phyloP scores from a whole-genome alignment of 2,113 vertebrate species.

The Fulica atra region DNA sequence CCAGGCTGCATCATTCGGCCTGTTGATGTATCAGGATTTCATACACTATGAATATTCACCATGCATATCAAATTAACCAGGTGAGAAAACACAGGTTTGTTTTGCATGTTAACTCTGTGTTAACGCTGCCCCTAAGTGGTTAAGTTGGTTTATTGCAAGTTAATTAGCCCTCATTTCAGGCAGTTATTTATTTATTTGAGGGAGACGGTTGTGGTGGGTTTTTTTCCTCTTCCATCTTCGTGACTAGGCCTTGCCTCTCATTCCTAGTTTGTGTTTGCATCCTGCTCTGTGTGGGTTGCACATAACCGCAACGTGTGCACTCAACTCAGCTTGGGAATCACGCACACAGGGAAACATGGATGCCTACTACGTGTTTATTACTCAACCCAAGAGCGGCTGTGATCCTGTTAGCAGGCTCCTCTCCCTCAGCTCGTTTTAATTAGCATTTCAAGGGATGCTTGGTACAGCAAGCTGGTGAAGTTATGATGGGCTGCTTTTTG shows the following conservation, averaged over 20 bases:
- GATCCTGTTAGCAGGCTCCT: conserved; percentile 19
- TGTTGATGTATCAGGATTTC: neutral
- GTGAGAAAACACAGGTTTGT: conserved; percentile 56
- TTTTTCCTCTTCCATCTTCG: conserved; percentile 8
- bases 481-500: neutral
- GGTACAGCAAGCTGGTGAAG: neutral
- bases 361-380: conserved; percentile 24
- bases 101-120: conserved; percentile 68
- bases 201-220: neutral
- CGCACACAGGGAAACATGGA: neutral
- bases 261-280: neutral
- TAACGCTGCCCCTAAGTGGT: conserved; percentile 74
- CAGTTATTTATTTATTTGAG: conserved; percentile 50
- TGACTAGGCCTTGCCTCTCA: neutral
- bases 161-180: conserved; percentile 55
- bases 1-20: neutral
- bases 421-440: conserved; percentile 28
- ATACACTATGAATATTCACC: conserved; percentile 59
- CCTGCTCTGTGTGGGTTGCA: conserved; percentile 9
- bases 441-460: conserved; percentile 18
- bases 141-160: conserved; percentile 75
- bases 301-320: conserved; percentile 1
- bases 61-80: conserved; percentile 36
- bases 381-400: neutral
- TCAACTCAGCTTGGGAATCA: conserved; percentile 1